phyloP scores from a whole-genome alignment of 2,888 invertebrate genomes.

The Cecidostiba fungosa region DNA sequence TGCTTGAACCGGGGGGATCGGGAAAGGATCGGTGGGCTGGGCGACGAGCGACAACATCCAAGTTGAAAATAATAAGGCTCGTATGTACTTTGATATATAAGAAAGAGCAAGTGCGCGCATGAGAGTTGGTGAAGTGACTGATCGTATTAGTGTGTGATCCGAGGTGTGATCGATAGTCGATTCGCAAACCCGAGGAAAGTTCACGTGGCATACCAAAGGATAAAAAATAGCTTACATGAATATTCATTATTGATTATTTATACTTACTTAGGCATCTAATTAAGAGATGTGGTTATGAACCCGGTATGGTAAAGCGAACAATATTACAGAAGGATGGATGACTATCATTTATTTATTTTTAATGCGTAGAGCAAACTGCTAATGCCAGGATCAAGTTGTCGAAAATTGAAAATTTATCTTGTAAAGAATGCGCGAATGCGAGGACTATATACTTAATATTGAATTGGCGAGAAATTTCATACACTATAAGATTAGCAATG shows the following conservation, averaged over 20 bases:
- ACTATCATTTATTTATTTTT: conserved; percentile 64
- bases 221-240: conserved; percentile 70
- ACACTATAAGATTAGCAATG: conserved; percentile 1
- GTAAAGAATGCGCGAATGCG: conserved; percentile 5
- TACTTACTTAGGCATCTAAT: conserved; percentile 70
- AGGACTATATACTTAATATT: neutral
- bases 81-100: neutral
- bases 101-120: conserved; percentile 34
- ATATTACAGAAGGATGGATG: conserved; percentile 61
- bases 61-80: neutral
- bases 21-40: neutral
- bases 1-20: conserved; percentile 51
- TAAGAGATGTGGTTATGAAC: conserved; percentile 70
- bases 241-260: conserved; percentile 75
- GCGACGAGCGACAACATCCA: neutral
- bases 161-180: conserved; percentile 67
- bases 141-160: conserved; percentile 42
- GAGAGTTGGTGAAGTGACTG: conserved; percentile 14
- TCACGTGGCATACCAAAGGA: conserved; percentile 73
- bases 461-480: conserved; percentile 2
- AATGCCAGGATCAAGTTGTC: conserved; percentile 74
- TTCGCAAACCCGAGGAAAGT: conserved; percentile 68
- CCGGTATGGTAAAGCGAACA: conserved; percentile 66
- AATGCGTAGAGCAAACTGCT: conserved; percentile 66
- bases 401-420: conserved; percentile 19